Conservation (phyloP, 2,113 vertebrate species). For the Tonatia bakeri region DNA sequence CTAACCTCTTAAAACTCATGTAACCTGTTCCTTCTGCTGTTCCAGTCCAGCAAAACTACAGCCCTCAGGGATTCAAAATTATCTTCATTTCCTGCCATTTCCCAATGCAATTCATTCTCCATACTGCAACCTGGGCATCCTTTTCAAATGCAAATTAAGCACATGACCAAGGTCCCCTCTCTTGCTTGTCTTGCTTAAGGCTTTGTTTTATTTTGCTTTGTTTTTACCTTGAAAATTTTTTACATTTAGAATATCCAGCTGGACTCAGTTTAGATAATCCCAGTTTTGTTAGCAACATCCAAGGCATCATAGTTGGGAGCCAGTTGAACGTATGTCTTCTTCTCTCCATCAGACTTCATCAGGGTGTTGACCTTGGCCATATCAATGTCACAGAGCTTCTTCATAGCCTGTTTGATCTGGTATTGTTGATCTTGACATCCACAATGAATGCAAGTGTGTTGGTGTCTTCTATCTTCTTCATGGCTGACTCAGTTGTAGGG, state of each 20-base stretch:
- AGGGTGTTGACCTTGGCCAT: neutral
- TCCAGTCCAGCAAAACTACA: neutral
- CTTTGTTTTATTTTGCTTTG: too few species aligned
- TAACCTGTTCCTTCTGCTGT: neutral
- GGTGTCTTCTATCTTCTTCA: neutral
- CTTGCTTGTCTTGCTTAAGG: neutral
- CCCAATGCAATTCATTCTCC: neutral
- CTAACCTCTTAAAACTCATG: neutral
- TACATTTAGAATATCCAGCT: neutral
- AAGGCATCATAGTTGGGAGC: neutral
- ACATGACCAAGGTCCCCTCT: neutral
- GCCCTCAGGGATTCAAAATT: neutral
- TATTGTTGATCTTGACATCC: neutral
- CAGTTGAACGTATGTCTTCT: neutral
- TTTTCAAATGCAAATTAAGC: slow-evolving; percentile 40
- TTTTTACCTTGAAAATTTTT: neutral
- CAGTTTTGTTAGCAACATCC: neutral
- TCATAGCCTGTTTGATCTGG: neutral
- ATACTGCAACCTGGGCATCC: neutral
- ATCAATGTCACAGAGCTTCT: neutral
- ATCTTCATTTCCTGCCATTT: neutral
- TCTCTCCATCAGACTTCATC: neutral
- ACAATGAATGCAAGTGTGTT: neutral
- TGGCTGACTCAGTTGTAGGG: neutral
- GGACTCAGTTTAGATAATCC: neutral